Evolutionary conservation across 1,140 invertebrate genomes (phyloP), one percentile per base, ranked within the genome.

Genomic region (Pseudoatta argentina): DNA sequence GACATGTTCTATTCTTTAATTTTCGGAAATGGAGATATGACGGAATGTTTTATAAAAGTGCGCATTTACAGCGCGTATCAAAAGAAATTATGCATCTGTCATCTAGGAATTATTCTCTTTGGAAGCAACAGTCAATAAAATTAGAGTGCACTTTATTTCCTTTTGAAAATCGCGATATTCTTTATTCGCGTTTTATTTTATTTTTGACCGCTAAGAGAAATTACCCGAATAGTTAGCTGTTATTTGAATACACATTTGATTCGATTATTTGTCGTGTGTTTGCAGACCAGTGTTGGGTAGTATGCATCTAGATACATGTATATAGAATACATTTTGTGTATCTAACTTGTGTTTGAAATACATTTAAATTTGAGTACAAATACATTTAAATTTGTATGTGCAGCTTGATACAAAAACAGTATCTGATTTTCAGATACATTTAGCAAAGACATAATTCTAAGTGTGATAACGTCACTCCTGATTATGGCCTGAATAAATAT

Each of bases 11-110:
- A 27, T 39, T 48, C 10, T 34, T 34, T 75, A 83, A 75, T 75
- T 61, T 83, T 63, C 10, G 24, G n/a, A 59, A 75, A 83, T 73
- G 79, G 53, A 82, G 21, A 18, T 30, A 24, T 81, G 71, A 82
- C 51, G 27, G 55, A 73, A 73, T 73, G 18, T 51, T 27, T 82
- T 30, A 51, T 61, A 73, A 73, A 82, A 73, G 34, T 24, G 21
- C 51, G 21, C 18, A 48, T 72, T 82, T 30, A 48, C 21, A 3
- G 34, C 18, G 55, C n/a, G 18, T 7, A 48, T 69, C n/a, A 71
- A 78, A 51, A 78, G 24, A 53, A 67, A 55, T 67, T 48, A 39
- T 12, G 34, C 34, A n/a, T 66, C 48, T 69, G n/a, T 55, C n/a
- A 39, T 51, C 12, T 30, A 21, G 12, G 7, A 5, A 14, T 24